phyloP scores from a whole-genome alignment of 2,113 vertebrate species.

The Lota lota region DNA sequence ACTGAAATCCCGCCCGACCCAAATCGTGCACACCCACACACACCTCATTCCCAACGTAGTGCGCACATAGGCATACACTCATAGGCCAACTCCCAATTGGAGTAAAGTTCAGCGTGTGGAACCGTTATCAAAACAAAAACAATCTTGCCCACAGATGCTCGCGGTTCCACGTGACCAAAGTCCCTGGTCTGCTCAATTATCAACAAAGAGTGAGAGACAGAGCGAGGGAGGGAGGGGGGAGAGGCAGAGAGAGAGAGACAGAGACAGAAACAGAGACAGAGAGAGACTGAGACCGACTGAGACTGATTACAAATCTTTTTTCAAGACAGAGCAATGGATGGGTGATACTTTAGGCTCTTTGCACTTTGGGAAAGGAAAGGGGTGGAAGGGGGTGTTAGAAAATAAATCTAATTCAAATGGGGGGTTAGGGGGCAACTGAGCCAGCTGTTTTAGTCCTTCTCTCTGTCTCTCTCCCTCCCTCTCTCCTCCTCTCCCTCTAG shows the following conservation, averaged over 20 bases:
- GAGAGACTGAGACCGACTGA: slow-evolving; percentile 14
- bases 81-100: slow-evolving; percentile 11
- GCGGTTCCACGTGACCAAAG: slow-evolving; percentile 41
- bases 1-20: slow-evolving; percentile 35
- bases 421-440: slow-evolving; percentile 37
- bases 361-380: slow-evolving; percentile 4
- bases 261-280: neutral
- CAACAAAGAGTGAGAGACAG: neutral
- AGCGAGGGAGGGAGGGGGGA: slow-evolving; percentile 12
- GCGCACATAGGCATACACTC: neutral
- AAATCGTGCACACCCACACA: slow-evolving; percentile 14
- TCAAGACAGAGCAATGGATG: slow-evolving; percentile 38
- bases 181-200: slow-evolving; percentile 48
- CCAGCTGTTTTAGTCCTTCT: slow-evolving; percentile 51
- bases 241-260: neutral
- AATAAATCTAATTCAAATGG: slow-evolving; percentile 31
- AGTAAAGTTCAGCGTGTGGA: slow-evolving; percentile 40
- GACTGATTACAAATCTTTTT: slow-evolving; percentile 40
- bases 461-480: no score
- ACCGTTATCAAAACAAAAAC: slow-evolving; percentile 63
- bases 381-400: slow-evolving; percentile 8
- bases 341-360: slow-evolving; percentile 36
- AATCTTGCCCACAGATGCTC: slow-evolving; percentile 46
- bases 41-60: neutral
- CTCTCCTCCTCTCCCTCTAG: no score